Percentiles rank a stretch among this genome's conserved stretches.
Conservation (phyloP, 2,113 vertebrate genomes). For the Megaceryle maxima region DNA sequence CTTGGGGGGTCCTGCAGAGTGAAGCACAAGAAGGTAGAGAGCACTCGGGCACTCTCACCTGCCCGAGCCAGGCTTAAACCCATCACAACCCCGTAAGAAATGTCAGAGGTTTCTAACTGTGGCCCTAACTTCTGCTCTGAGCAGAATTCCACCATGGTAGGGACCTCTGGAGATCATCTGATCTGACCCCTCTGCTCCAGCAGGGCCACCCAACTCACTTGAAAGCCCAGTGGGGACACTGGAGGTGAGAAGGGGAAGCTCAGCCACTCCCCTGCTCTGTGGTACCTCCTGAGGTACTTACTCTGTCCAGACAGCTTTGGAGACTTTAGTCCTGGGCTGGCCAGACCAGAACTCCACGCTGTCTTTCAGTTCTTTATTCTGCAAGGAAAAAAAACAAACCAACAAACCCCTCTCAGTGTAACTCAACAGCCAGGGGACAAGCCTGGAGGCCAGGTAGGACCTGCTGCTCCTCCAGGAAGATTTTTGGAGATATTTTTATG, state of each 20-base stretch:
- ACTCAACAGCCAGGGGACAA: background rate
- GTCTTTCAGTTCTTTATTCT: constrained; percentile 76
- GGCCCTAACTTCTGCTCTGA: background rate
- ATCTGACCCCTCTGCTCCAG: background rate
- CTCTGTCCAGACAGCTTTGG: constrained; percentile 53
- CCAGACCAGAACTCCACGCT: constrained; percentile 54
- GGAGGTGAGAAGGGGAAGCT: background rate
- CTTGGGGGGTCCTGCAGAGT: background rate
- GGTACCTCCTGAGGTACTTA: background rate
- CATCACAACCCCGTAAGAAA: accelerated
- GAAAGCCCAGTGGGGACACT: accelerated
- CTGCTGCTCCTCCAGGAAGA: background rate
- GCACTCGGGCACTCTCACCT: no score
- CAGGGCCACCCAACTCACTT: background rate
- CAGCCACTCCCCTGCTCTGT: accelerated
- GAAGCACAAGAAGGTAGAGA: background rate
- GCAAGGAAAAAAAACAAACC: background rate
- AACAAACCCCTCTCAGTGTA: background rate
- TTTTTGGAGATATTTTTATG: no score
- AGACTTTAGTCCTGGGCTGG: background rate
- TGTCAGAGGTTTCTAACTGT: background rate
- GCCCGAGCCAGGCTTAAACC: background rate
- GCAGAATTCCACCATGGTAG: background rate
- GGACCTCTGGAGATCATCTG: no score
- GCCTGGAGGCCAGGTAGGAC: no score